Conservation (phyloP, 2,888 invertebrate genomes). For the Fragum sueziense region DNA sequence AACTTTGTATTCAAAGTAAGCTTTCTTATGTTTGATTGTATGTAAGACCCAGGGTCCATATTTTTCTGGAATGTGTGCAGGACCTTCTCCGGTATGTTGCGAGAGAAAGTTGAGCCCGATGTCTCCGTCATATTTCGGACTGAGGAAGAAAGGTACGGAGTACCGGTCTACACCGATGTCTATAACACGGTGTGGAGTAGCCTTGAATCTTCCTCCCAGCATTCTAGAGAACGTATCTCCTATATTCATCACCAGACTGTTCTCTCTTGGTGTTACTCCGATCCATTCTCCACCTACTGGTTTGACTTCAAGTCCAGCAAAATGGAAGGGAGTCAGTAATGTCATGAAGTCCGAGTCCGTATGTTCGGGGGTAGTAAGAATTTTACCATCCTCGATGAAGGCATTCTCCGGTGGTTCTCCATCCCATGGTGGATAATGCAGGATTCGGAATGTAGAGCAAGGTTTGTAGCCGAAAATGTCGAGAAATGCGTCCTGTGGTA, state of each 20-base stretch:
- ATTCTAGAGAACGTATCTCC: constrained; percentile 65
- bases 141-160: constrained; percentile 66
- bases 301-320: constrained; percentile 60
- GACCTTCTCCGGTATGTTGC: constrained; percentile 34
- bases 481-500: constrained; percentile 64
- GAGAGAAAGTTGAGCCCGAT: constrained; percentile 56
- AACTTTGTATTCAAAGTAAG: constrained; percentile 65
- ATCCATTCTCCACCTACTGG: constrained; percentile 55
- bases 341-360: constrained; percentile 66
- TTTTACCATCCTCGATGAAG: constrained; percentile 56
- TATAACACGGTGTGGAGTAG: constrained; percentile 64
- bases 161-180: constrained; percentile 59
- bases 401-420: constrained; percentile 51
- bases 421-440: constrained; percentile 67
- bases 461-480: constrained; percentile 62
- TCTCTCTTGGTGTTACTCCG: constrained; percentile 56
- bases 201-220: constrained; percentile 63
- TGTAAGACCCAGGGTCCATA: constrained; percentile 52
- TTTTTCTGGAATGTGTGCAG: constrained; percentile 43
- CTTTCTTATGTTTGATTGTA: constrained; percentile 52
- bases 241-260: constrained; percentile 67
- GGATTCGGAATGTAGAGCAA: constrained; percentile 65
- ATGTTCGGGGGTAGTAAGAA: constrained; percentile 64
- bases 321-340: constrained; percentile 59
- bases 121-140: constrained; percentile 61